These are phyloP conservation scores for Erynnis tages DNA, from an alignment of 2,888 invertebrate genomes.

Conservation along the genomic window DNA sequence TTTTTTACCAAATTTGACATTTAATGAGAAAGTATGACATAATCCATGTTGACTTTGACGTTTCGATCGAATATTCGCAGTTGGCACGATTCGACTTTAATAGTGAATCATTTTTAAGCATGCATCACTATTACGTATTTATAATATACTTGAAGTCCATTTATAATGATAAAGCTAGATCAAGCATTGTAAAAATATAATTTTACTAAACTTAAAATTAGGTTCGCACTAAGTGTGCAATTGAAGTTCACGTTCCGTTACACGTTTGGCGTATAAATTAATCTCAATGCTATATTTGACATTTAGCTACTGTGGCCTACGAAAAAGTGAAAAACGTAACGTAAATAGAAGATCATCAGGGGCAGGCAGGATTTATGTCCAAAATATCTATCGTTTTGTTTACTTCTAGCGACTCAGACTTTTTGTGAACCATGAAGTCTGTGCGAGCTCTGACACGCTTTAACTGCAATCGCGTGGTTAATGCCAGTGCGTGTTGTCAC, in stretches of 20 bases:
- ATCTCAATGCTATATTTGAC: conserved; percentile 29
- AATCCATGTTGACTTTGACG: conserved; percentile 23
- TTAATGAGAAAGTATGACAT: conserved; percentile 12
- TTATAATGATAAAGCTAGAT: no score
- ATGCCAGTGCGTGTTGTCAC: conserved; percentile 46
- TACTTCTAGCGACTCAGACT: conserved; percentile 30
- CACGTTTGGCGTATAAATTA: no score
- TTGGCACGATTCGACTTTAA: conserved; percentile 10
- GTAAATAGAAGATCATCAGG: conserved; percentile 10
- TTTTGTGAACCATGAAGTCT: conserved; percentile 55
- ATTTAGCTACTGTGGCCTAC: conserved; percentile 28
- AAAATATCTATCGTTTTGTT: conserved; percentile 27
- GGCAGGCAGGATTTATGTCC: conserved; percentile 9
- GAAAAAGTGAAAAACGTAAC: conserved; percentile 25
- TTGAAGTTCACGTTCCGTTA: no score
- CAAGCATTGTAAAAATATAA: no score
- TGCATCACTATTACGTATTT: no score
- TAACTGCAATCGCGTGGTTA: conserved; percentile 40
- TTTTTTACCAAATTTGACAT: conserved; percentile 19
- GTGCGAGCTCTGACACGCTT: conserved; percentile 48
- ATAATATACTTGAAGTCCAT: no score
- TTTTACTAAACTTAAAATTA: no score
- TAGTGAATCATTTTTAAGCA: no score
- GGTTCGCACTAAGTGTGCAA: no score
- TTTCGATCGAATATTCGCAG: conserved; percentile 15